Percentiles rank a stretch among this genome's conserved stretches.
phyloP scores from a whole-genome alignment of 2,888 invertebrate species.

The Tipula unca region DNA sequence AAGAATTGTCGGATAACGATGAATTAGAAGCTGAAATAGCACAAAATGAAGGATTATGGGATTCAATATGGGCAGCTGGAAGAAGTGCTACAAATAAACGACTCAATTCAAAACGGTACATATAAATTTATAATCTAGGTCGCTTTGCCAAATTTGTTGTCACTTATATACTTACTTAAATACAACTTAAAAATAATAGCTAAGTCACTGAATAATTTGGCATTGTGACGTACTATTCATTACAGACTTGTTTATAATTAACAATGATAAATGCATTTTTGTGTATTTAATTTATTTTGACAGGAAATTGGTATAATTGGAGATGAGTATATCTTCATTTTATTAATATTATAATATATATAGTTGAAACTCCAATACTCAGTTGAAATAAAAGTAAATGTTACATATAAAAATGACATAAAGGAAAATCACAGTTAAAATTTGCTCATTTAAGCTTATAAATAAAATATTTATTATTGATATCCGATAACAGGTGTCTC shows the following conservation, averaged over 20 bases:
- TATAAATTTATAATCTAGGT: not conserved
- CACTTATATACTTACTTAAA: not conserved
- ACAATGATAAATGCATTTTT: not conserved
- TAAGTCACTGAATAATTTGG: not conserved
- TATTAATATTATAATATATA: no score
- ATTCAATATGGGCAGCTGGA: conserved; percentile 52
- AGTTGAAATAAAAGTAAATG: no score
- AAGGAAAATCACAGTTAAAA: no score
- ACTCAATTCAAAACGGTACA: conserved; percentile 40
- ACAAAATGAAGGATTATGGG: conserved; percentile 53
- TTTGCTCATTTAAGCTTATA: no score
- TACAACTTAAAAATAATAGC: no score
- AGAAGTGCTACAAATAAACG: conserved; percentile 46
- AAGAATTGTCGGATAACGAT: conserved; percentile 48
- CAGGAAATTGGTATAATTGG: no score
- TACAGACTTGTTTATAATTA: not conserved
- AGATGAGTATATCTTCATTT: no score
- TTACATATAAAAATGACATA: no score
- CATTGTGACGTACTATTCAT: not conserved
- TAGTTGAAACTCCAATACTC: no score
- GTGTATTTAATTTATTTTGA: not conserved
- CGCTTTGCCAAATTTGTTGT: not conserved
- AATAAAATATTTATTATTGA: no score
- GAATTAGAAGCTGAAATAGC: conserved; percentile 50
- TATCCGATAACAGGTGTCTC: no score